Conservation (phyloP, 2,113 vertebrate genomes). For the Paradoxurus hermaphroditus region DNA sequence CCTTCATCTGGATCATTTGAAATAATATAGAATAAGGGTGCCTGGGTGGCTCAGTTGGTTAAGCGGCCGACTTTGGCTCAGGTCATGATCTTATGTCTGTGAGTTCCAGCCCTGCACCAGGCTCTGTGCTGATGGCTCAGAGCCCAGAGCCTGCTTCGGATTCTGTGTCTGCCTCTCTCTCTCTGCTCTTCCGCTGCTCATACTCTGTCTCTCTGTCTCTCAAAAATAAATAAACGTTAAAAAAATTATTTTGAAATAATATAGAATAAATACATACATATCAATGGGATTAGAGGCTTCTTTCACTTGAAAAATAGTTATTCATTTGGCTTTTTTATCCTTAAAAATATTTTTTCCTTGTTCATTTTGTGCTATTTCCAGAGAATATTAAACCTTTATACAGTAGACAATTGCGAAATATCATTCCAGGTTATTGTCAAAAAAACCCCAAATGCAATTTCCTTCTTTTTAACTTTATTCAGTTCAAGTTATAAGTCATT, state of each 20-base stretch:
- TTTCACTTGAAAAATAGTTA: background rate
- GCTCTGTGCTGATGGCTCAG: too few species aligned
- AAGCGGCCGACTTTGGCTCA: too few species aligned
- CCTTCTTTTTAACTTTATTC: constrained; percentile 33
- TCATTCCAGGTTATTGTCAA: background rate
- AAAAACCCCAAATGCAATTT: background rate
- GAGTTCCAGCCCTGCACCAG: too few species aligned
- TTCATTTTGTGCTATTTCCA: background rate
- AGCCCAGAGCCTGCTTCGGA: too few species aligned
- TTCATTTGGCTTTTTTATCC: background rate
- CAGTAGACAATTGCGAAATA: background rate
- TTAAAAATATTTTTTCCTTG: background rate
- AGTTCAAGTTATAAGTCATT: constrained; percentile 39
- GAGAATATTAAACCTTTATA: background rate
- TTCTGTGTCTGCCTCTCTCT: too few species aligned
- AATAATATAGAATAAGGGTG: background rate
- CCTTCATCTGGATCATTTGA: background rate
- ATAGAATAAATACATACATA: background rate
- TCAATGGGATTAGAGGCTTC: background rate
- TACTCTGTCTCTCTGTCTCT: too few species aligned
- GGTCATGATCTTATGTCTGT: too few species aligned
- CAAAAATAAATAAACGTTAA: too few species aligned
- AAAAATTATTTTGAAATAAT: background rate
- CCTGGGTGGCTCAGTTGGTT: too few species aligned
- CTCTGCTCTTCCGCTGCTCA: too few species aligned